phyloP scores from a whole-genome alignment of 2,888 invertebrate genomes.

The Idaea biselata region DNA sequence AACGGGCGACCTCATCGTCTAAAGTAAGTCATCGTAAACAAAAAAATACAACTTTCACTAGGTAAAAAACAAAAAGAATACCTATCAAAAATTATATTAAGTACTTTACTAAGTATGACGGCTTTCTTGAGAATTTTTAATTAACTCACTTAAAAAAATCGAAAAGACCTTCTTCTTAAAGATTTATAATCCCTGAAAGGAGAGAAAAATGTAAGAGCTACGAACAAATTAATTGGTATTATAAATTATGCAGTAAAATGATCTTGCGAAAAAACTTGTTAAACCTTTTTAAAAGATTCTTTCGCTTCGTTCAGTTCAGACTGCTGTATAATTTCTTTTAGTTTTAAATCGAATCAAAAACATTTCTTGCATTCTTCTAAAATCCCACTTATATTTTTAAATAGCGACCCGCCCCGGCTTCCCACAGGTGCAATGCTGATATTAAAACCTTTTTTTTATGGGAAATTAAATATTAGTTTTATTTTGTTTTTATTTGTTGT shows the following conservation, averaged over 20 bases:
- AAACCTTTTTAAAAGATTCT: conserved; percentile 9
- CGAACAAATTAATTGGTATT: conserved; percentile 21
- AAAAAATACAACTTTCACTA: too few relatives aligned
- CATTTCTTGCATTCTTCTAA: too few relatives aligned
- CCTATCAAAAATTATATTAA: background rate
- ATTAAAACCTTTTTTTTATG: too few relatives aligned
- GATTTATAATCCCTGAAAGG: conserved; percentile 7
- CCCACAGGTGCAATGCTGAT: too few relatives aligned
- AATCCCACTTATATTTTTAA: too few relatives aligned
- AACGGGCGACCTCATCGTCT: too few relatives aligned
- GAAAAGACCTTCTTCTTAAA: background rate
- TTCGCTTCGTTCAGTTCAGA: conserved; percentile 11
- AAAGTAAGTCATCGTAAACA: too few relatives aligned
- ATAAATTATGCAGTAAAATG: conserved; percentile 30
- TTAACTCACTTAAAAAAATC: conserved; percentile 1
- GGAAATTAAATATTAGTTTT: too few relatives aligned
- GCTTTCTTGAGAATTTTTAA: conserved; percentile 4
- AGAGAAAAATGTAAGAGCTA: conserved; percentile 15
- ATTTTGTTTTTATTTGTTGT: too few relatives aligned
- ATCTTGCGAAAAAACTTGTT: conserved; percentile 18
- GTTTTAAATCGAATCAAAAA: background rate
- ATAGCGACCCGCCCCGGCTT: too few relatives aligned
- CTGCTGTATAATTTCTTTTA: background rate
- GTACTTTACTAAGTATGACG: conserved; percentile 2
- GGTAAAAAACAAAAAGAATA: background rate